Evolutionary conservation across 2,888 invertebrate genomes (phyloP).

Genomic region (Agrochola circellaris): DNA sequence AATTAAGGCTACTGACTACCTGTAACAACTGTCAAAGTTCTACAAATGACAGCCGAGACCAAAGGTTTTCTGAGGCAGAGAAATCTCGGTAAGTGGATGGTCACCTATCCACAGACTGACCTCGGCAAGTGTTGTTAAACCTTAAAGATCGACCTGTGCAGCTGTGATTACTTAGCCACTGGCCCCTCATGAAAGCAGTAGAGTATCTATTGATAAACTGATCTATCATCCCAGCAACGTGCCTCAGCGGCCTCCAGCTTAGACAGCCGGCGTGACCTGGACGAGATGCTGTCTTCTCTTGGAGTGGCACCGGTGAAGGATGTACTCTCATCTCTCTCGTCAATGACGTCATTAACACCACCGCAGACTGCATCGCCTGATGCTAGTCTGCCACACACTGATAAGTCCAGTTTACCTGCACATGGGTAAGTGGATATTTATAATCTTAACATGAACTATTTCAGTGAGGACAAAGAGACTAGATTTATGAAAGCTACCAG

Average conservation of each 20-base stretch:
- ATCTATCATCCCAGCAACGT: constrained; percentile 79
- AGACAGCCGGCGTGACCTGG: constrained; percentile 92
- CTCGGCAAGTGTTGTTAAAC: not conserved
- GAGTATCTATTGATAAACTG: not conserved
- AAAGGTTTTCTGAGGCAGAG: not conserved
- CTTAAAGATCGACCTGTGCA: not conserved
- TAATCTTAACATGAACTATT: not conserved
- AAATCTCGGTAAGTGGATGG: not conserved
- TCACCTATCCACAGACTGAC: not conserved
- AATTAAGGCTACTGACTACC: not conserved
- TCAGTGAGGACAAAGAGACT: not conserved
- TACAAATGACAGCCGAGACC: not conserved
- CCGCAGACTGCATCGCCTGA: constrained; percentile 96
- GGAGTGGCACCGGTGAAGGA: constrained; percentile 97
- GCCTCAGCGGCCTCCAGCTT: constrained; percentile 88
- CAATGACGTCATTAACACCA: constrained; percentile 95
- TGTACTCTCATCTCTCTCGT: constrained; percentile 95
- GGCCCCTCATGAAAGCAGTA: not conserved
- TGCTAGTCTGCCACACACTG: constrained; percentile 93
- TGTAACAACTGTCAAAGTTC: not conserved
- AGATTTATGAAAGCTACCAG: not conserved
- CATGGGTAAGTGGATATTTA: constrained; percentile 78
- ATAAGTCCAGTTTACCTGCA: constrained; percentile 89
- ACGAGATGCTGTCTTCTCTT: constrained; percentile 96
- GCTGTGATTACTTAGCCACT: not conserved